Evolutionary conservation across 2,888 invertebrate species (phyloP).

Genomic region (Trissonchulus sp.): DNA sequence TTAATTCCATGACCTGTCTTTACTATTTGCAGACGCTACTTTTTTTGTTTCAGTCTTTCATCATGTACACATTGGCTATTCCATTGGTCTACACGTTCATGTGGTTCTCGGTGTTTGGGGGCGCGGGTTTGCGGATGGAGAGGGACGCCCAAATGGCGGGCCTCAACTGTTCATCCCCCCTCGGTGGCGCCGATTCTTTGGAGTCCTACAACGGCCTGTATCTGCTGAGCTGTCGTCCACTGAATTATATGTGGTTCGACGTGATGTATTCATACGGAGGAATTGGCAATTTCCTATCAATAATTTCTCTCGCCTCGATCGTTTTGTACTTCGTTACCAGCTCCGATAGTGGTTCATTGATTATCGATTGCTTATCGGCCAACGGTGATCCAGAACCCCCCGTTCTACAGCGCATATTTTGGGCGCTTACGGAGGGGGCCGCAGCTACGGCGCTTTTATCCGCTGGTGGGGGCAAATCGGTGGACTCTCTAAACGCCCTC

Average conservation of each 20-base stretch:
- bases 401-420: conserved; percentile 8
- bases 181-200: not conserved
- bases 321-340: conserved; percentile 11
- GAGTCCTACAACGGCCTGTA: conserved; percentile 2
- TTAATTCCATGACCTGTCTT: too few relatives aligned
- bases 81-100: conserved; percentile 20
- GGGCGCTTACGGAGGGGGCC: conserved; percentile 25
- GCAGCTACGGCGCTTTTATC: not conserved
- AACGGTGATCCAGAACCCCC: conserved; percentile 27
- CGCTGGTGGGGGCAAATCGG: conserved; percentile 9
- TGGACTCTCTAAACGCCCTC: not conserved
- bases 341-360: conserved; percentile 13
- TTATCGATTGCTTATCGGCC: conserved; percentile 25
- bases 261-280: conserved; percentile 2
- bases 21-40: not conserved
- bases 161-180: not conserved
- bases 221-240: not conserved
- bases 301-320: conserved; percentile 8
- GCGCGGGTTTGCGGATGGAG: conserved; percentile 20
- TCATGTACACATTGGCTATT: conserved; percentile 19
- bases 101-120: conserved; percentile 26
- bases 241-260: conserved; percentile 18
- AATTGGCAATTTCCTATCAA: not conserved
- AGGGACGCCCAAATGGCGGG: conserved; percentile 17
- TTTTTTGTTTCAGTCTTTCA: conserved; percentile 18